Conservation (phyloP, 2,797 vertebrate genomes). For the Dromococcyx pavoninus region DNA sequence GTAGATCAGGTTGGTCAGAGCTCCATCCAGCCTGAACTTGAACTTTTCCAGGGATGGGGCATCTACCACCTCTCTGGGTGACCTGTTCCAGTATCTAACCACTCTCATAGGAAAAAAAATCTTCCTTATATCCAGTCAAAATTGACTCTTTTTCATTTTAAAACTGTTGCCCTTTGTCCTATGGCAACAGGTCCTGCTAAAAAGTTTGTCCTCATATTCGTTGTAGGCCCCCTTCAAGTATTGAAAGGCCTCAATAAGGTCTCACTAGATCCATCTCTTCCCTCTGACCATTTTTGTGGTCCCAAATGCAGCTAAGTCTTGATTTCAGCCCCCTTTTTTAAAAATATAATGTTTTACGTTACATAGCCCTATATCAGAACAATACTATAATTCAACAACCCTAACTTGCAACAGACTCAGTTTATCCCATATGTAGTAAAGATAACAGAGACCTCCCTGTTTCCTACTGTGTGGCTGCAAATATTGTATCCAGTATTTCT, state of each 20-base stretch:
- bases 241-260: neutral
- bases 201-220: too few species aligned
- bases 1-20: too few species aligned
- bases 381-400: neutral
- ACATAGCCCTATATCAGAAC: neutral
- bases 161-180: too few species aligned
- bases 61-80: too few species aligned
- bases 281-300: neutral
- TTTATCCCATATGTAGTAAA: constrained; percentile 48
- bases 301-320: neutral
- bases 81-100: too few species aligned
- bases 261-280: neutral
- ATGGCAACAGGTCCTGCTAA: too few species aligned
- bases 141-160: too few species aligned
- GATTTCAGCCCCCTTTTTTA: neutral
- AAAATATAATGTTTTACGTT: neutral
- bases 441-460: constrained; percentile 47
- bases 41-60: too few species aligned
- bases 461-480: constrained; percentile 23
- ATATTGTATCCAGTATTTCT: constrained; percentile 42
- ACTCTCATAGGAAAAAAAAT: too few species aligned
- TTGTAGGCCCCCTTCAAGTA: too few species aligned
- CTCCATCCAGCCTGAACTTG: too few species aligned
- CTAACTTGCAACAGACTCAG: constrained; percentile 57
- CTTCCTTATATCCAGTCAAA: too few species aligned